Conservation (phyloP, 2,888 invertebrate genomes). For the Eudemis profundana region DNA sequence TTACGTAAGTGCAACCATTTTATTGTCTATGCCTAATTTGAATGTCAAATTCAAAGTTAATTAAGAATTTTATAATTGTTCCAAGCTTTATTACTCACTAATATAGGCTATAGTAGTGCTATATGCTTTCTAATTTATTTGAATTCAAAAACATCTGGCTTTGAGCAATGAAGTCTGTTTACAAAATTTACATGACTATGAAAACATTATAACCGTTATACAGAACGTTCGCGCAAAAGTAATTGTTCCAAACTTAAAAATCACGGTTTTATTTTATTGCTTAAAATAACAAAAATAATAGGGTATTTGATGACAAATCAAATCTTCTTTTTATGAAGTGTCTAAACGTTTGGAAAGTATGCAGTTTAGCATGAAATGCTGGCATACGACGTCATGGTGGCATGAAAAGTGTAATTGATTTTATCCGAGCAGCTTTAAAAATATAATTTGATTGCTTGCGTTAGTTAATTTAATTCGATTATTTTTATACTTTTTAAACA, state of each 20-base stretch:
- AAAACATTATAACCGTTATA: too few species aligned
- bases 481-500: not conserved
- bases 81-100: conserved; percentile 29
- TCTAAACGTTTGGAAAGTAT: too few species aligned
- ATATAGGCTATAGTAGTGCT: conserved; percentile 15
- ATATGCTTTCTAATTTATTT: conserved; percentile 38
- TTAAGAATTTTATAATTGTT: conserved; percentile 32
- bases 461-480: not conserved
- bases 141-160: conserved; percentile 13
- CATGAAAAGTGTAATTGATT: too few species aligned
- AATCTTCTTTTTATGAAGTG: too few species aligned
- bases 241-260: not conserved
- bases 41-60: conserved; percentile 39
- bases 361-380: too few species aligned
- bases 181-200: too few species aligned
- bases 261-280: too few species aligned
- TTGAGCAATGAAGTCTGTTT: not conserved
- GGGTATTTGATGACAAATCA: too few species aligned
- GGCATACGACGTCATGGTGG: too few species aligned
- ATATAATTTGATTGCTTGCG: too few species aligned
- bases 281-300: too few species aligned
- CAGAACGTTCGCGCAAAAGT: not conserved
- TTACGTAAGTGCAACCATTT: conserved; percentile 36
- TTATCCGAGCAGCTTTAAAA: too few species aligned
- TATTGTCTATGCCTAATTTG: conserved; percentile 42